Evolutionary conservation across 1,140 invertebrate genomes (phyloP).

Genomic region (Armadillidium nasatum): DNA sequence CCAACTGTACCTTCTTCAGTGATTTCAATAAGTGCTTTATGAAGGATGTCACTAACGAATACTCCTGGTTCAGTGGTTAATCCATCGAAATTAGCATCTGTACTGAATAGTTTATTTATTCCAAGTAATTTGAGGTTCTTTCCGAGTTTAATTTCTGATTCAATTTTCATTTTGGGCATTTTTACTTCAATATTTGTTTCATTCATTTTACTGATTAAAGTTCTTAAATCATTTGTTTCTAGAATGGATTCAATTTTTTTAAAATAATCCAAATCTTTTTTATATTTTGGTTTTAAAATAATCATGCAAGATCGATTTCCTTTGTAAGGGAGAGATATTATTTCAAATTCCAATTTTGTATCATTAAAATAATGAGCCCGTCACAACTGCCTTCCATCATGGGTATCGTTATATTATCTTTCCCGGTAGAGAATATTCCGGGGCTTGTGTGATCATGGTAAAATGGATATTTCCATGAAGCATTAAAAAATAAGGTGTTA

Average conservation of each 20-base stretch:
- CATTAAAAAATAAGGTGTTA: conserved; percentile 84
- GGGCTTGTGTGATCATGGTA: conserved; percentile 53
- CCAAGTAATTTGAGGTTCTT: too few species aligned
- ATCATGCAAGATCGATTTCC: conserved; percentile 63
- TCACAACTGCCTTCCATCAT: conserved; percentile 63
- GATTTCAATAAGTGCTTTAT: too few species aligned
- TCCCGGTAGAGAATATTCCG: conserved; percentile 55
- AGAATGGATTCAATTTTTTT: conserved; percentile 46
- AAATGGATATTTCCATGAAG: conserved; percentile 69
- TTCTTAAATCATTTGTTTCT: conserved; percentile 16
- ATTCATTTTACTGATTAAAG: conserved; percentile 14
- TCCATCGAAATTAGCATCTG: too few species aligned
- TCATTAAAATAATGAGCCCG: conserved; percentile 58
- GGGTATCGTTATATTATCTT: conserved; percentile 52
- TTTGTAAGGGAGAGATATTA: conserved; percentile 68
- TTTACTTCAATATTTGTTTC: conserved; percentile 44
- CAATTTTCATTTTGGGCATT: too few species aligned
- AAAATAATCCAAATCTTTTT: conserved; percentile 49
- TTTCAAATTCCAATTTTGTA: conserved; percentile 55
- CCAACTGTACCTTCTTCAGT: too few species aligned
- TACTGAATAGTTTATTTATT: too few species aligned
- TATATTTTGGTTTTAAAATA: conserved; percentile 59
- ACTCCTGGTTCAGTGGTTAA: too few species aligned
- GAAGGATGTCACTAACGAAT: too few species aligned
- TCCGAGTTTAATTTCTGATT: too few species aligned